These are phyloP conservation scores for Galemys pyrenaicus DNA, from an alignment of 2,113 vertebrate species.

Conservation along the genomic window DNA sequence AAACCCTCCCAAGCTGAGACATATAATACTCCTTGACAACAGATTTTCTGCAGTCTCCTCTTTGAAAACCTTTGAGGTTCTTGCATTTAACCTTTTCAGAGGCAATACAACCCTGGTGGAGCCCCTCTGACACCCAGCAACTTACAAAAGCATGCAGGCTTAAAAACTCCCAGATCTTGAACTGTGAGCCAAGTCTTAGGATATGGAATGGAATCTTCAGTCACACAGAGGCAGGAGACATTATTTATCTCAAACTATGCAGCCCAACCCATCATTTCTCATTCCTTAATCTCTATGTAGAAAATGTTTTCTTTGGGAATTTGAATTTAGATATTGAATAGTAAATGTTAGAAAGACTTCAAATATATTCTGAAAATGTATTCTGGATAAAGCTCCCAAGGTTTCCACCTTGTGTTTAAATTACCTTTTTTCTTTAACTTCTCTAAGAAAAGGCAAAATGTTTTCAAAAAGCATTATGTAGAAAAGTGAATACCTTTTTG, in stretches of 20 bases:
- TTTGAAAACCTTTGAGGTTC: slow-evolving; percentile 2
- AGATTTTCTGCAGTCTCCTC: slow-evolving; percentile 49
- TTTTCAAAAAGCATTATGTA: not conserved
- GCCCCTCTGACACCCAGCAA: not conserved
- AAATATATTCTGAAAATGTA: slow-evolving; percentile 20
- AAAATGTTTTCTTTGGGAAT: not conserved
- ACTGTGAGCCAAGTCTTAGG: not conserved
- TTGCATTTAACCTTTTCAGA: slow-evolving; percentile 66
- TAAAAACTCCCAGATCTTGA: not conserved
- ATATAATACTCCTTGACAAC: slow-evolving; percentile 48
- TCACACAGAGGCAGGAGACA: not conserved
- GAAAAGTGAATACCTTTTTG: not conserved
- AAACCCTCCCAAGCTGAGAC: not conserved
- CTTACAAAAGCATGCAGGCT: not conserved
- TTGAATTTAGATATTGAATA: slow-evolving; percentile 14
- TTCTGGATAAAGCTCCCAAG: not conserved
- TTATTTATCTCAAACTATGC: not conserved
- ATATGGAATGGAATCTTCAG: not conserved
- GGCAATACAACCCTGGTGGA: not conserved
- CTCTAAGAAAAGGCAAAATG: not conserved
- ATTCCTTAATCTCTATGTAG: not conserved
- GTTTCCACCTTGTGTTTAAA: slow-evolving; percentile 28
- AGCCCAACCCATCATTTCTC: not conserved
- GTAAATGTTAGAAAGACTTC: not conserved
- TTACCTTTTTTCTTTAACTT: slow-evolving; percentile 7